Conservation (phyloP, 53 echinoderm and acorn worm genomes). For the Holothuria scabra region DNA sequence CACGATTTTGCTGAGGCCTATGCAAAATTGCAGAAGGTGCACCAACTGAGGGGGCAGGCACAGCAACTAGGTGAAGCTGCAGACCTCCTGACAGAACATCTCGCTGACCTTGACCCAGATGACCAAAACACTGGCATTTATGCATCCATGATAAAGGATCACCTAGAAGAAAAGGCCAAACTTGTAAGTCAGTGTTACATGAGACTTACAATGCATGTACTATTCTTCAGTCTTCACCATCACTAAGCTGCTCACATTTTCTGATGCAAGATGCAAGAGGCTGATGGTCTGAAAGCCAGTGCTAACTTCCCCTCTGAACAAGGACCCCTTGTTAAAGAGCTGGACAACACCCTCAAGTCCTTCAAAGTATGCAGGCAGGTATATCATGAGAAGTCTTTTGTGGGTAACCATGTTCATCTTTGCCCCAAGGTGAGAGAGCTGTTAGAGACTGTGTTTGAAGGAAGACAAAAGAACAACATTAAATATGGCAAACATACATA, state of each 20-base stretch:
- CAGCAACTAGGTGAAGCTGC: neutral
- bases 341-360: neutral
- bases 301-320: neutral
- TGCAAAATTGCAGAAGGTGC: neutral
- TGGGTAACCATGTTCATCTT: conserved; percentile 30
- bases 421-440: neutral
- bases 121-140: neutral
- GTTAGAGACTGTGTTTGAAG: too few relatives aligned
- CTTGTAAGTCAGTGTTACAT: neutral
- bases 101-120: neutral
- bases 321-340: neutral
- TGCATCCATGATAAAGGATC: conserved; percentile 5
- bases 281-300: neutral
- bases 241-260: neutral
- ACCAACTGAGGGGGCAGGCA: neutral
- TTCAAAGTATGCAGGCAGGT: neutral
- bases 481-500: neutral
- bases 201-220: neutral
- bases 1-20: neutral
- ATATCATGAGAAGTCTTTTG: conserved; percentile 40
- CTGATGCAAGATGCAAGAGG: conserved; percentile 1
- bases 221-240: neutral
- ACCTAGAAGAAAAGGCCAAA: conserved; percentile 1
- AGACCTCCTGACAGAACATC: neutral
- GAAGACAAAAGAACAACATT: neutral